Percentiles rank a stretch among this genome's conserved stretches.
These are phyloP conservation scores for Hemibates koningsi DNA, from an alignment of 2,113 vertebrate species.

Conservation along the genomic window DNA sequence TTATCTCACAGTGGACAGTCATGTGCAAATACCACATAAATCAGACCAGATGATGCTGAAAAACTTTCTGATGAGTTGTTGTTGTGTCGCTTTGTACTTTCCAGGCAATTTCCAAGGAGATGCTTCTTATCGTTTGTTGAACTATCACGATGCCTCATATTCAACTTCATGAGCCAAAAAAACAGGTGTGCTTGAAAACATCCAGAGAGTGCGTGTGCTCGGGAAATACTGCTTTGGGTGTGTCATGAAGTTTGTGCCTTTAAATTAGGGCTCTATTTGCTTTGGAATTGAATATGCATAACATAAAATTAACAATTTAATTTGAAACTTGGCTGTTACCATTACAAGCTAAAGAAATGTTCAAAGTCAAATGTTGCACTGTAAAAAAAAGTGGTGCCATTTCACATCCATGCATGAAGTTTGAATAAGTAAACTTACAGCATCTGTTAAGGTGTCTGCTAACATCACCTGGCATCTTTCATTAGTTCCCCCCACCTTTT, in stretches of 20 bases:
- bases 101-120: not conserved
- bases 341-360: not conserved
- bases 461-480: conserved; percentile 50
- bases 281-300: not conserved
- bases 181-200: not conserved
- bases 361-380: not conserved
- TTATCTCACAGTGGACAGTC: not conserved
- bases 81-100: not conserved
- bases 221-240: not conserved
- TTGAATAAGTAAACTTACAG: conserved; percentile 32
- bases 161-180: not conserved
- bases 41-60: not conserved
- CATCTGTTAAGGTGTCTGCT: conserved; percentile 31
- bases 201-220: not conserved
- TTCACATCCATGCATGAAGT: not conserved
- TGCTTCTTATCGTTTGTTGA: not conserved
- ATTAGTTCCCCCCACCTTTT: conserved; percentile 61
- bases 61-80: not conserved
- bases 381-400: not conserved
- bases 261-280: not conserved
- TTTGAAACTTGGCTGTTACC: not conserved
- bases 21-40: not conserved
- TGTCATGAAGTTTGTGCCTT: not conserved
- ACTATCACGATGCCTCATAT: not conserved
- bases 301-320: not conserved